Base-by-base conservation (phyloP, 2,113 vertebrate genomes). In the Anolis sagrei region DNA sequence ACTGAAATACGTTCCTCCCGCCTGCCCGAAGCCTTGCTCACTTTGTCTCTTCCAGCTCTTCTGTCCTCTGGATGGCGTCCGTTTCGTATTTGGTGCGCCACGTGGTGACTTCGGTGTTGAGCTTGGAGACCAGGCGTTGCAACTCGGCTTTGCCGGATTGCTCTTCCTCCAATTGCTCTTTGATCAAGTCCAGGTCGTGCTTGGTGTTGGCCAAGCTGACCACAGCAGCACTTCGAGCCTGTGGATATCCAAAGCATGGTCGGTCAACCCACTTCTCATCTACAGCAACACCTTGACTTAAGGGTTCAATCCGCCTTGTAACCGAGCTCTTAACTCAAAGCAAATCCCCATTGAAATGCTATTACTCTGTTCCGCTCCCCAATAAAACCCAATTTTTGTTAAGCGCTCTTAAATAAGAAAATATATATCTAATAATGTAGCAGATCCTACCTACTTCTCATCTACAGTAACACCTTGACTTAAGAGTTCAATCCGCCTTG, bases 11-110 rank as follows among this genome's bases (percentile, higher is more conserved):
- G 2, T 66, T 10, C 23, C 64, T 9, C n/a, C 14, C 18, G 54
- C 2, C 18, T 61, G 18, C 72, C 21, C 54, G 14, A 66, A 75
- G 72, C 29, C 54, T 25, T 1, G 25, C 94, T 95, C 84, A 92
- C 96, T 96, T 97, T 85, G 93, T 96, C 94, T 97, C 95, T 86
- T 97, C 94, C 70, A 97, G 94, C 84, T 97, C 94, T 90, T 97
- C 90, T 0, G 94, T 96, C 91, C 91, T 93, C 76, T 96, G 93
- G 85, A 75, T 96, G 92, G 93, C 94, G 1, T 95, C 95, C 0
- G 88, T 95, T 85, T 95, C 92, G 0, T 95, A 89, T 90, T 97
- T 96, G 93, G 84, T 96, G 91, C 96, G 97, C 95, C 95, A 97
- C 54, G 94, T 89, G 44, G 94, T 96, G 90, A 96, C 90, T 79